Percentiles rank a stretch among this genome's conserved stretches.
Evolutionary conservation across 1,140 invertebrate species (phyloP).

Genomic region (Conus betulinus): DNA sequence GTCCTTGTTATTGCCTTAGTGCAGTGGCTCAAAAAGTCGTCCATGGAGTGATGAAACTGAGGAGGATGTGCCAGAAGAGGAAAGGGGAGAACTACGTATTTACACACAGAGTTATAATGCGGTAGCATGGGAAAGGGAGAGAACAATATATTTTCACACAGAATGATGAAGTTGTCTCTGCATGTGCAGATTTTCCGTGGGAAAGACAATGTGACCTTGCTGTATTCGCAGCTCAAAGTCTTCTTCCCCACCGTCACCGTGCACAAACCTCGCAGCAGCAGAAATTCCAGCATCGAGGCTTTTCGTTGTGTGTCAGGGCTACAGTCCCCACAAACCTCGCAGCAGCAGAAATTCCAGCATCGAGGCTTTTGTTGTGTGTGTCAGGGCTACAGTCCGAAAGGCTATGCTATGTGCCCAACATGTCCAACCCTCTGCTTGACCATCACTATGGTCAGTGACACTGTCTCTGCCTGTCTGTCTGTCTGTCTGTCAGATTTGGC

Average conservation of each 20-base stretch:
- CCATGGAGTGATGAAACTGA: too few relatives aligned
- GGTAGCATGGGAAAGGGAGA: neutral
- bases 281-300: constrained; percentile 97
- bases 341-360: too few relatives aligned
- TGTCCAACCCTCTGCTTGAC: constrained; percentile 91
- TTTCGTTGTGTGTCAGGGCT: constrained; percentile 96
- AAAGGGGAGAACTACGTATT: neutral
- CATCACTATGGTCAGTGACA: constrained; percentile 78
- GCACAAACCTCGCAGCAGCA: constrained; percentile 94
- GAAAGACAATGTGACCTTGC: constrained; percentile 90
- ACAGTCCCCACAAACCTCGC: too few relatives aligned
- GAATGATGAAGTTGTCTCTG: constrained; percentile 24
- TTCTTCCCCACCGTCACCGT: constrained; percentile 93
- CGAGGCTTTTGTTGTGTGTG: too few relatives aligned
- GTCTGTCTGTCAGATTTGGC: too few relatives aligned
- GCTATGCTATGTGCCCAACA: constrained; percentile 90
- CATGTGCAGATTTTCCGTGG: constrained; percentile 89
- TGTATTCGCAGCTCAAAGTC: constrained; percentile 93
- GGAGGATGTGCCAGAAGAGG: neutral
- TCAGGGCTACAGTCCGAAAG: too few relatives aligned
- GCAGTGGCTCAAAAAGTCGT: too few relatives aligned
- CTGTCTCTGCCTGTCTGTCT: neutral
- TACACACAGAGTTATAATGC: neutral
- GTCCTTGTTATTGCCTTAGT: too few relatives aligned
- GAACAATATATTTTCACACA: neutral